Percentiles rank a stretch among this genome's conserved stretches.
These are phyloP conservation scores for Euwallacea fornicatus DNA, from an alignment of 1,140 invertebrate species.

Conservation along the genomic window DNA sequence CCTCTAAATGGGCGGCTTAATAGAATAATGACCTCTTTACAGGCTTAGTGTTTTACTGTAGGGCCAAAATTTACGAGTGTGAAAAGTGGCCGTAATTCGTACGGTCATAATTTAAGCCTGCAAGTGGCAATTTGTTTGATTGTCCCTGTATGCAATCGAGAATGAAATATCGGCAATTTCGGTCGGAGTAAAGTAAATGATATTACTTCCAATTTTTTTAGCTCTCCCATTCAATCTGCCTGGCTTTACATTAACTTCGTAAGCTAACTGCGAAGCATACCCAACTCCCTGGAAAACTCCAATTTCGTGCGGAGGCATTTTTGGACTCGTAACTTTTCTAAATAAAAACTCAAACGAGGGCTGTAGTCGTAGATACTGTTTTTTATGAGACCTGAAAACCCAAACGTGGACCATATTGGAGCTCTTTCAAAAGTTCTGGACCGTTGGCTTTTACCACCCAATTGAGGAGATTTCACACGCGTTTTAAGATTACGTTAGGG, in stretches of 20 bases:
- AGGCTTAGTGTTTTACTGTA: constrained; percentile 9
- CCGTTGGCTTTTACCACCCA: constrained; percentile 15
- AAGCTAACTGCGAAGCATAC: no score
- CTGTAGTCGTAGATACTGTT: constrained; percentile 4
- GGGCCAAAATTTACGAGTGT: constrained; percentile 18
- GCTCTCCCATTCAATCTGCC: not conserved
- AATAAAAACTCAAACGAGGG: constrained; percentile 14
- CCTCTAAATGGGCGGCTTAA: not conserved
- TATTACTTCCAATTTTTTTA: not conserved
- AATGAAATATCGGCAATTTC: constrained; percentile 5
- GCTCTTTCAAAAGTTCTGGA: constrained; percentile 25
- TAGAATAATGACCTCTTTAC: constrained; percentile 22
- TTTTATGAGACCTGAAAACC: constrained; percentile 18
- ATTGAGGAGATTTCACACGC: constrained; percentile 1
- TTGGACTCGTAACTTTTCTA: not conserved
- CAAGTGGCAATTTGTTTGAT: constrained; percentile 25
- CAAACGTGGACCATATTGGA: constrained; percentile 10
- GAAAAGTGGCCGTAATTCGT: constrained; percentile 22
- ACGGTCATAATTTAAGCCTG: constrained; percentile 9
- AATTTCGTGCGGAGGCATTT: not conserved
- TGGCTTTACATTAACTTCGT: no score
- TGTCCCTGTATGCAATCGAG: constrained; percentile 14
- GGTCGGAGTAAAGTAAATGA: not conserved
- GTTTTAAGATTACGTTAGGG: not conserved
- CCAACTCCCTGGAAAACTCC: not conserved